Evolutionary conservation across 1,140 invertebrate species (phyloP), one percentile per base, ranked within the genome.

Genomic region (Mesaphorura yosii): DNA sequence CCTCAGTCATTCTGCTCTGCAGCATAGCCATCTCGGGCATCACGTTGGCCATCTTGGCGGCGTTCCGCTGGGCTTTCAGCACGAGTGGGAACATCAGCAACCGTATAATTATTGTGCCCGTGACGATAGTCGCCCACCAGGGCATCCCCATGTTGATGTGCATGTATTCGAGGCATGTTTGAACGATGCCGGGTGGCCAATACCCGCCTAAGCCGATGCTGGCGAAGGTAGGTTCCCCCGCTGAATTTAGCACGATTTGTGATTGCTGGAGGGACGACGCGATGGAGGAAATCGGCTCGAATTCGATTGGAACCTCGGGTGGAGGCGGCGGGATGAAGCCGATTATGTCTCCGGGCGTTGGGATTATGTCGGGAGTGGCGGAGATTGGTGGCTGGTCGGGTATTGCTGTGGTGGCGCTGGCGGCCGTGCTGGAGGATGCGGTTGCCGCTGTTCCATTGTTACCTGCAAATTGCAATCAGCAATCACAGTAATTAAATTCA

Each of bases 121-220:
- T 66, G 4, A 79, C 70, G 65, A 97, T 95, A 14, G 84, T 68
- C 20, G 68, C 77, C 88, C 90, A 95, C 92, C 92, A 97, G 2
- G 92, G 91, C 15, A 95, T 42, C 63, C 80, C 81, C 15, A 73
- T 67, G 1, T 68, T 67, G 34, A 86, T 75, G 68, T 96, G 91
- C 10, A 95, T 38, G 60, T 71, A 81, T 69, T 97, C 90, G 60
- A 96, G 70, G 54, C 71, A 73, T 40, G 80, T 74, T 66, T 95
- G 86, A 1, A 90, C 68, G 0, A 89, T 65, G 3, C 91, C 90
- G 12, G 81, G 67, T 1, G 90, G 91, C 19, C 68, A 71, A 73
- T 76, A 86, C 7, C 81, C 78, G 17, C 80, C 87, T 6, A 96
- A 70, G 6, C 89, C 91, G 38, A 91, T 62, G 52, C 82, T 86